These are phyloP conservation scores for Acanthosepion esculentum DNA, from an alignment of 2,888 invertebrate genomes.

Conservation along the genomic window DNA sequence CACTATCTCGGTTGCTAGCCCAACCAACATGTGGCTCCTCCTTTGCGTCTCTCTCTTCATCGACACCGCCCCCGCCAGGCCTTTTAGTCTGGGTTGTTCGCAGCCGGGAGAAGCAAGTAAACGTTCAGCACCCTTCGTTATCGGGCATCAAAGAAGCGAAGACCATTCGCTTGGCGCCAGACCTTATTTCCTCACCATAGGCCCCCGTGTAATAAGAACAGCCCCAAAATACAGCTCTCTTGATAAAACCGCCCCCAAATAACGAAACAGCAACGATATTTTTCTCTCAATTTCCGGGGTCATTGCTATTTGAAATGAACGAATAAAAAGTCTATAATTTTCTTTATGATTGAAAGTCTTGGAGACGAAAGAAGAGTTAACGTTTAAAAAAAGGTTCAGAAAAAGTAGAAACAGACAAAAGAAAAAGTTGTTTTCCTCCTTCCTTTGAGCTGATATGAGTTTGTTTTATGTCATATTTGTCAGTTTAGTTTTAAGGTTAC, in stretches of 20 bases:
- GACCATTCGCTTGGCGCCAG: constrained; percentile 1
- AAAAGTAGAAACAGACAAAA: background rate
- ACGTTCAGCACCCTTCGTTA: constrained; percentile 16
- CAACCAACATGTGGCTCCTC: background rate
- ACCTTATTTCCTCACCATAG: constrained; percentile 8
- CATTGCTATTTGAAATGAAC: background rate
- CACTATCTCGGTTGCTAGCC: constrained; percentile 2
- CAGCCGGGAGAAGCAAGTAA: background rate
- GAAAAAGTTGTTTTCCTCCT: background rate
- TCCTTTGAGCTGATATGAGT: background rate
- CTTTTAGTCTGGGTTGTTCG: background rate
- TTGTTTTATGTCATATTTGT: background rate
- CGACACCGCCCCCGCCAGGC: background rate
- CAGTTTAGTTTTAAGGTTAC: background rate
- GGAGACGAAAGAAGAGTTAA: background rate
- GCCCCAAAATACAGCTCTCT: background rate
- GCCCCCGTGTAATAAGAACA: background rate
- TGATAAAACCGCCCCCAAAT: constrained; percentile 18
- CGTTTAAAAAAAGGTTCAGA: background rate
- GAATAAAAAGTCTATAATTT: background rate
- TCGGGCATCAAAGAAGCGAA: background rate
- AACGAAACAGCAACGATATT: background rate
- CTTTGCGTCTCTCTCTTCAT: background rate
- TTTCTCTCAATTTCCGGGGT: constrained; percentile 8
- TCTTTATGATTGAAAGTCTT: constrained; percentile 16